Conservation (phyloP, 2,113 vertebrate species). For the Prunella himalayana region DNA sequence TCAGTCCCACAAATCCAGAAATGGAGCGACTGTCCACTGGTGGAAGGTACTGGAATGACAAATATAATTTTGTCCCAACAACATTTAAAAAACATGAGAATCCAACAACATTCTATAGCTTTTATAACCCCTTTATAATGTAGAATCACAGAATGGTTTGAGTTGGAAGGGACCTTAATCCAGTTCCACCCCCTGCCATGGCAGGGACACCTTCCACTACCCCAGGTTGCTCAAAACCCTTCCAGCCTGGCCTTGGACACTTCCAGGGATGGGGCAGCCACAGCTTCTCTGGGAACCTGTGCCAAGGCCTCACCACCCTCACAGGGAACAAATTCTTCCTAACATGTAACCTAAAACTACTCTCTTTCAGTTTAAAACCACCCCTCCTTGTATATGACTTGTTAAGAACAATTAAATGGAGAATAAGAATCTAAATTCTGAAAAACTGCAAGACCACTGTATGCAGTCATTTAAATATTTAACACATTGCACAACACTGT, state of each 20-base stretch:
- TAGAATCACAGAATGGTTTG: neutral
- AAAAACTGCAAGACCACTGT: fast-evolving
- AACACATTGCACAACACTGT: neutral
- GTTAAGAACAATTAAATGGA: neutral
- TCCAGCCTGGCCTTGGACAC: neutral
- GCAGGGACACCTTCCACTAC: neutral
- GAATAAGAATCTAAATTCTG: neutral
- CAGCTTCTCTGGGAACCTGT: neutral
- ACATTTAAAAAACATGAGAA: neutral
- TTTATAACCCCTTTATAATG: neutral
- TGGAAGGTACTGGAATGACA: slow-evolving; percentile 84
- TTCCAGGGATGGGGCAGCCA: neutral
- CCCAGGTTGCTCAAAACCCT: fast-evolving
- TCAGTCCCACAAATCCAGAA: slow-evolving; percentile 94
- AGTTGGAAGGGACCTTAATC: neutral
- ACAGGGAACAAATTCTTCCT: neutral
- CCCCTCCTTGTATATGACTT: neutral
- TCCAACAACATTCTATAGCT: neutral
- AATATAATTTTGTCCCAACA: neutral
- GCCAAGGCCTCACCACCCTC: neutral
- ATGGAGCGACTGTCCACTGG: slow-evolving; percentile 93
- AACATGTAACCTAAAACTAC: neutral
- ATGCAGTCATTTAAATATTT: neutral
- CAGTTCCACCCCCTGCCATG: neutral
- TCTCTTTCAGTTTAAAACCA: neutral